These are phyloP conservation scores for Pantherophis guttatus DNA, from an alignment of 2,113 vertebrate species.

Conservation along the genomic window DNA sequence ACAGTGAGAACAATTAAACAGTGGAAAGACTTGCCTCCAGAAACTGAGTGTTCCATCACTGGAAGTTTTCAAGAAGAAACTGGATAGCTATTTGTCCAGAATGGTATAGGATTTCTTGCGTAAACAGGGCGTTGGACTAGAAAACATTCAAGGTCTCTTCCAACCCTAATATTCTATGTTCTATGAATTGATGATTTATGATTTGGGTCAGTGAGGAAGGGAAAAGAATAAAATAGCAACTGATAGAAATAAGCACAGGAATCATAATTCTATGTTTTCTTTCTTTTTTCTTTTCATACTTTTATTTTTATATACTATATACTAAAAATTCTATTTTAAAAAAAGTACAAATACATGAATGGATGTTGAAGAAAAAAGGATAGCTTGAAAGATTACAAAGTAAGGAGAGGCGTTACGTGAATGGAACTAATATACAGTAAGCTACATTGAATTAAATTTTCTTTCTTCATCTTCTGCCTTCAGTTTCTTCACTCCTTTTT, in stretches of 20 bases:
- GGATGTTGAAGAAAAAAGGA: neutral
- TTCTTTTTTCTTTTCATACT: neutral
- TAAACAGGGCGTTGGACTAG: no score
- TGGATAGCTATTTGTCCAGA: no score
- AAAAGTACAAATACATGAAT: neutral
- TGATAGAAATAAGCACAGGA: neutral
- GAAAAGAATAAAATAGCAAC: neutral
- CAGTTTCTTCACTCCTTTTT: neutral
- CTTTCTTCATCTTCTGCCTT: neutral
- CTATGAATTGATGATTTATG: neutral
- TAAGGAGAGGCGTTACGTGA: neutral
- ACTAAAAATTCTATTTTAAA: neutral
- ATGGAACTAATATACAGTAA: neutral
- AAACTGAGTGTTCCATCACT: no score
- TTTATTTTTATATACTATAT: neutral
- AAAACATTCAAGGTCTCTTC: no score
- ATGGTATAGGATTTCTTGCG: no score
- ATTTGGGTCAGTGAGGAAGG: neutral
- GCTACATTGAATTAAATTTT: neutral
- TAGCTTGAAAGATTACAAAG: neutral
- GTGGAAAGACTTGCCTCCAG: no score
- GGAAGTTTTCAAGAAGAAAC: no score
- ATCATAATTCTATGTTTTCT: neutral
- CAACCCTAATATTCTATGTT: no score
- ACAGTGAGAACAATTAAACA: no score